Evolutionary conservation across 2,113 vertebrate species (phyloP).

Genomic region (Dipodomys stephensi): DNA sequence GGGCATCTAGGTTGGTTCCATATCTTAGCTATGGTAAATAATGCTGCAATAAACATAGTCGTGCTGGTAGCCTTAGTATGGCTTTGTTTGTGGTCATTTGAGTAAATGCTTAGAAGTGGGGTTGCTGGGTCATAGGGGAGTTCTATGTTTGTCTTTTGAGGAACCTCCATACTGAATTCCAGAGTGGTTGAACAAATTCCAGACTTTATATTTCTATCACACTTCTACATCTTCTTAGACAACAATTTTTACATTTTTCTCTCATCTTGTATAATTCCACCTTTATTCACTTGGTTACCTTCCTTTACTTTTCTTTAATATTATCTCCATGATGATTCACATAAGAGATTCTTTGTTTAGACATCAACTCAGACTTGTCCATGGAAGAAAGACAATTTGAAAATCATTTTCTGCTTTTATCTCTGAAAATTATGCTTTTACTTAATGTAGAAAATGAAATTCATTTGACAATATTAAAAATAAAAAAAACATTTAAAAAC

Average conservation of each 20-base stretch:
- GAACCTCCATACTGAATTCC: no score
- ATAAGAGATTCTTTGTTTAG: neutral
- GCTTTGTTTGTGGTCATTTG: no score
- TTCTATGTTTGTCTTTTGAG: no score
- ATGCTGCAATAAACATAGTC: no score
- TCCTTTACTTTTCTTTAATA: neutral
- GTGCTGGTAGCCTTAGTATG: no score
- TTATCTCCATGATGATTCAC: neutral
- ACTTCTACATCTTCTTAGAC: neutral
- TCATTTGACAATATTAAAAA: neutral
- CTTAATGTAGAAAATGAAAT: neutral
- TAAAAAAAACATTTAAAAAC: constrained; percentile 15
- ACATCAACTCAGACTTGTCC: neutral
- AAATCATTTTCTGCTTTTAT: neutral
- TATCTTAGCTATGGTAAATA: no score
- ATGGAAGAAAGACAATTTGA: neutral
- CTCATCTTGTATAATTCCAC: neutral
- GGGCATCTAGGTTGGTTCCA: no score
- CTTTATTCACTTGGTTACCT: neutral
- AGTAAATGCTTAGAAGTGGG: no score
- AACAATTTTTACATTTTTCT: neutral
- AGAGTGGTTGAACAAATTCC: no score
- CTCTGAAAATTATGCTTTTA: neutral
- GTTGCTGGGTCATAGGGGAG: no score
- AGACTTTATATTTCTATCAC: neutral